Conservation (phyloP, 2,888 invertebrate genomes). For the Epinotia bilunana region DNA sequence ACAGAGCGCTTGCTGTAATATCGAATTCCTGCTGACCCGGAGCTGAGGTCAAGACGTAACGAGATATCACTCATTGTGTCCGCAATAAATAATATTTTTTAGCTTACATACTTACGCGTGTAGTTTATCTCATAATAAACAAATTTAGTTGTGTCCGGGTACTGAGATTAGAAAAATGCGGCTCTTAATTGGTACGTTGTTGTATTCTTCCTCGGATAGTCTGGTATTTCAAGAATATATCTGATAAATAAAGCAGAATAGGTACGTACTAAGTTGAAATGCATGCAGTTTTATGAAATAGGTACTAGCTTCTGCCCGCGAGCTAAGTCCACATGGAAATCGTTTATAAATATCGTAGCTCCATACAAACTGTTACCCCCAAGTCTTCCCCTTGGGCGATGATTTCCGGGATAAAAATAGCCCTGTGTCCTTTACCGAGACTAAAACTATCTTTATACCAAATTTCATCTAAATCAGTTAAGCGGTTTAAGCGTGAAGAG, state of each 20-base stretch:
- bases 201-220: not conserved
- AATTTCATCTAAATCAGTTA: too few species aligned
- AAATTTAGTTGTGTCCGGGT: slow-evolving; percentile 19
- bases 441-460: too few species aligned
- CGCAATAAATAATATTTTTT: slow-evolving; percentile 35
- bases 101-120: slow-evolving; percentile 19
- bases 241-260: not conserved
- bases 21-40: slow-evolving; percentile 55
- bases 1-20: slow-evolving; percentile 50
- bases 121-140: slow-evolving; percentile 40
- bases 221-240: not conserved
- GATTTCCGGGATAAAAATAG: too few species aligned
- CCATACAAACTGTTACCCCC: too few species aligned
- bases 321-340: too few species aligned
- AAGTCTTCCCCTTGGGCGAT: too few species aligned
- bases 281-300: too few species aligned
- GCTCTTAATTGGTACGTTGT: slow-evolving; percentile 4
- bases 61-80: slow-evolving; percentile 43
- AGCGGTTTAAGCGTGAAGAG: too few species aligned
- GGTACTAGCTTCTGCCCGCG: too few species aligned
- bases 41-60: slow-evolving; percentile 57
- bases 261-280: not conserved
- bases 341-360: too few species aligned
- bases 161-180: slow-evolving; percentile 18
- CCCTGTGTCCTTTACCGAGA: too few species aligned